These are phyloP conservation scores for Chlorodrepanis virens DNA, from an alignment of 2,113 vertebrate genomes.

Conservation along the genomic window DNA sequence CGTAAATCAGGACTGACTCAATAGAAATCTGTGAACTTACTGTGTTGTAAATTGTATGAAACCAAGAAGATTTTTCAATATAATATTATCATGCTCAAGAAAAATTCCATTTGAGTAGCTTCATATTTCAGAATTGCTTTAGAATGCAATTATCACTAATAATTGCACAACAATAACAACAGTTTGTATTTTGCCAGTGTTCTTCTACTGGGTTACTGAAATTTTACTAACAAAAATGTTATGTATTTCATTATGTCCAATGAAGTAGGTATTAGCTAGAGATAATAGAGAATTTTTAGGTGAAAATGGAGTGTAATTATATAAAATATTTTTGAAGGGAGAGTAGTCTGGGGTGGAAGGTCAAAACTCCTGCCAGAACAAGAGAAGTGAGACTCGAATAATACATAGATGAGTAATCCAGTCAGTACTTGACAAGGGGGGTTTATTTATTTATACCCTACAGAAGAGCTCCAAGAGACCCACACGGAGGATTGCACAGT, in stretches of 20 bases:
- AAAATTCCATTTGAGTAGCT: background rate
- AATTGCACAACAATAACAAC: background rate
- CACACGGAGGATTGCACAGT: accelerated
- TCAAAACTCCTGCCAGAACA: background rate
- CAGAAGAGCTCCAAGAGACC: background rate
- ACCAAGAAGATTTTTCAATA: background rate
- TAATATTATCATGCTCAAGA: background rate
- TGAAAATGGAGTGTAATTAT: background rate
- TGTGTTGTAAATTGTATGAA: background rate
- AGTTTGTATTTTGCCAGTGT: background rate
- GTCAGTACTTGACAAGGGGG: background rate
- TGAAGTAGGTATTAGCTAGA: background rate
- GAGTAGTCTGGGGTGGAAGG: background rate
- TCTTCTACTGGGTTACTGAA: background rate
- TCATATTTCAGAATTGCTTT: background rate
- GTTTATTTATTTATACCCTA: background rate
- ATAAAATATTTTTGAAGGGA: background rate
- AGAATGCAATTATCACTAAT: background rate
- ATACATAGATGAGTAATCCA: background rate
- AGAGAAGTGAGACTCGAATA: background rate
- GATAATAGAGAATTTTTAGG: background rate
- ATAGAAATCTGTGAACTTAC: background rate
- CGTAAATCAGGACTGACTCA: background rate
- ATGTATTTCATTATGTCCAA: background rate
- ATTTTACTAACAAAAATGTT: background rate